phyloP scores from a whole-genome alignment of 37 sponge, comb jelly and placozoan genomes.

The Dysidea cf. avara region DNA sequence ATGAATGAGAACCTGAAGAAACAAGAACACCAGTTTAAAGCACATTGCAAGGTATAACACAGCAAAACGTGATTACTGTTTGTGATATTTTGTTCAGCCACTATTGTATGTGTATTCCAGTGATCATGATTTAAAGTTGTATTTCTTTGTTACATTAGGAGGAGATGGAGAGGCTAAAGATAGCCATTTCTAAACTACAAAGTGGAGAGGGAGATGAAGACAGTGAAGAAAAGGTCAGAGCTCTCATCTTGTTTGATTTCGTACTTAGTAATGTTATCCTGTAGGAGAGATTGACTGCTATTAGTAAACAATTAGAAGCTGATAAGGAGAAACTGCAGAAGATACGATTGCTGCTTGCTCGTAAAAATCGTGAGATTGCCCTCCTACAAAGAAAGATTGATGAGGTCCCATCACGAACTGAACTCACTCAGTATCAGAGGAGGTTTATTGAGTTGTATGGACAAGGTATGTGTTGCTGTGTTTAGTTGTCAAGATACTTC shows the following conservation, averaged over 20 bases:
- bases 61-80: too few relatives aligned
- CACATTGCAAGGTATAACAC: slow-evolving; percentile 81
- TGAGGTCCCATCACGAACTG: slow-evolving; percentile 89
- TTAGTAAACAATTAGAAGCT: slow-evolving; percentile 57
- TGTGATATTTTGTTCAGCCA: background rate
- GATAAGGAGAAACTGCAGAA: slow-evolving; percentile 86
- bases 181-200: slow-evolving; percentile 43
- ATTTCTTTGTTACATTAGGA: slow-evolving; percentile 34
- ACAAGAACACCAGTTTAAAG: slow-evolving; percentile 92
- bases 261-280: background rate
- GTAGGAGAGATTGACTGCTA: slow-evolving; percentile 47
- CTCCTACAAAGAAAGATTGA: slow-evolving; percentile 88
- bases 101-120: background rate
- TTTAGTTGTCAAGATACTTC: too few relatives aligned
- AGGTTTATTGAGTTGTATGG: slow-evolving; percentile 82
- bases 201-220: slow-evolving; percentile 27
- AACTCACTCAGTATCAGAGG: slow-evolving; percentile 93
- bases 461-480: slow-evolving; percentile 60
- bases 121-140: background rate
- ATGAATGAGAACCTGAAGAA: slow-evolving; percentile 88
- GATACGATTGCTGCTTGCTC: slow-evolving; percentile 76
- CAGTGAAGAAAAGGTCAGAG: slow-evolving; percentile 36
- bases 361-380: slow-evolving; percentile 93
- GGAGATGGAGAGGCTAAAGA: slow-evolving; percentile 67
- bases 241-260: background rate